Percentiles rank a stretch among this genome's conserved stretches.
These are phyloP conservation scores for Cyprinella venusta DNA, from an alignment of 2,797 vertebrate species.

Conservation along the genomic window DNA sequence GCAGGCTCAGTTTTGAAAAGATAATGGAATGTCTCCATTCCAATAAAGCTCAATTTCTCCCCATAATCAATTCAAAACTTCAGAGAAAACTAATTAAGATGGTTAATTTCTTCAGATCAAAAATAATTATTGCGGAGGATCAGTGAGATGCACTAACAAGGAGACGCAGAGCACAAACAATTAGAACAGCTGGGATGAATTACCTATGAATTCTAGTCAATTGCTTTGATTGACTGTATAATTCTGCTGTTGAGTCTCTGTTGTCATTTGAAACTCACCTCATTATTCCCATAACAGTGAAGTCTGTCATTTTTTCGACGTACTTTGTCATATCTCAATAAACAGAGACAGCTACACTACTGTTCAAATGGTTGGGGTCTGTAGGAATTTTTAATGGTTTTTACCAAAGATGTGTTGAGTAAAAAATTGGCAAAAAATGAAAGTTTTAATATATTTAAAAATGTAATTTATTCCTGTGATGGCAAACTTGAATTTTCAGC, in stretches of 20 bases:
- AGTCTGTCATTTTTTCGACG: not conserved
- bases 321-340: not conserved
- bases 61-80: conserved; percentile 14
- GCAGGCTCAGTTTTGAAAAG: not conserved
- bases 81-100: conserved; percentile 58
- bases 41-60: not conserved
- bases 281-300: not conserved
- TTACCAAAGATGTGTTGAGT: not conserved
- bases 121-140: conserved; percentile 75
- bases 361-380: not conserved
- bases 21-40: conserved; percentile 27
- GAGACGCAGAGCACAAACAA: conserved; percentile 73
- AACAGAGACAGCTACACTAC: not conserved
- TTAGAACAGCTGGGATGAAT: conserved; percentile 76
- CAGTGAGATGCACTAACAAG: conserved; percentile 73
- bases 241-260: conserved; percentile 71
- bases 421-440: no score
- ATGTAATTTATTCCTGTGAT: not conserved
- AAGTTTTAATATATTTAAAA: not conserved
- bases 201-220: conserved; percentile 78
- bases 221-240: conserved; percentile 75
- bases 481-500: not conserved
- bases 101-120: conserved; percentile 68
- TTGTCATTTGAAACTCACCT: conserved; percentile 65
- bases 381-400: not conserved